phyloP scores from a whole-genome alignment of 2,888 invertebrate genomes.

The Macrophya annulata region DNA sequence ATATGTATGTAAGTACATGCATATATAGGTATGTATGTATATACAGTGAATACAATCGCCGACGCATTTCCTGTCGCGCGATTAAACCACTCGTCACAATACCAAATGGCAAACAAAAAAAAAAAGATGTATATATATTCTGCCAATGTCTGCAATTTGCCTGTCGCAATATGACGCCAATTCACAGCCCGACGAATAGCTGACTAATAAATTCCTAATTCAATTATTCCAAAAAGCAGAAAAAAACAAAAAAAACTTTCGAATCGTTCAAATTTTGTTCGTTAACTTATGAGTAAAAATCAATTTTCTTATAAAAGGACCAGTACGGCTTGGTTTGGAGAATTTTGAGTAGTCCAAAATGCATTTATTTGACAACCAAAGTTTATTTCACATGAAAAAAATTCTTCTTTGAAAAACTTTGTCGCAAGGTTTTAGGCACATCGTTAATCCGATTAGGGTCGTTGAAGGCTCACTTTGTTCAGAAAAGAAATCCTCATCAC shows the following conservation, averaged over 20 bases:
- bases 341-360: too few relatives aligned
- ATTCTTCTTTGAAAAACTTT: too few relatives aligned
- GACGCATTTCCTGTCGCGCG: constrained; percentile 35
- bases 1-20: background rate
- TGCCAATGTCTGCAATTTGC: constrained; percentile 24
- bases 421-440: too few relatives aligned
- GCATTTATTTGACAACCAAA: too few relatives aligned
- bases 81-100: constrained; percentile 25
- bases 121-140: background rate
- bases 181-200: background rate
- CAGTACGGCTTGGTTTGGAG: too few relatives aligned
- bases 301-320: too few relatives aligned
- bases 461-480: too few relatives aligned
- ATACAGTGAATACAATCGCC: constrained; percentile 1
- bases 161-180: constrained; percentile 16
- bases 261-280: background rate
- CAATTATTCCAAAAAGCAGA: background rate
- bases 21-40: background rate
- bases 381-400: too few relatives aligned
- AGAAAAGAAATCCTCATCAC: too few relatives aligned
- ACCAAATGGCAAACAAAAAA: constrained; percentile 20
- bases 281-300: too few relatives aligned
- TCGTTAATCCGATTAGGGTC: too few relatives aligned
- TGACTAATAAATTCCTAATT: background rate
- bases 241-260: background rate